These are phyloP conservation scores for Podarcis lilfordi DNA, from an alignment of 2,797 vertebrate species.

Conservation along the genomic window DNA sequence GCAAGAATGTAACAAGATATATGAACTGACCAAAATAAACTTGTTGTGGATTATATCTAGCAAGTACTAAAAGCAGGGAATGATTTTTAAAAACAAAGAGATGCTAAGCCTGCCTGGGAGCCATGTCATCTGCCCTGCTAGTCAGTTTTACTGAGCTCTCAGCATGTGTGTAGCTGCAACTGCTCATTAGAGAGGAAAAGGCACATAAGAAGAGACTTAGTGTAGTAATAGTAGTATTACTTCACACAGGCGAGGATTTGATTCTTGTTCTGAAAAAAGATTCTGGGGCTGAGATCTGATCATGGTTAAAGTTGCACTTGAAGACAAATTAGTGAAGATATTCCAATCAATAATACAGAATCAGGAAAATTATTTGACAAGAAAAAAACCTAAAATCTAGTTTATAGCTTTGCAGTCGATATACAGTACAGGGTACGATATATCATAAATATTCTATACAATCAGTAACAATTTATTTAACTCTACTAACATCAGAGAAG, in stretches of 20 bases:
- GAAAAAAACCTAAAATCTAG: neutral
- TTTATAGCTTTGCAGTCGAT: neutral
- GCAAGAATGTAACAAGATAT: neutral
- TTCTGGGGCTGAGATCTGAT: neutral
- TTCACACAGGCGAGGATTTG: neutral
- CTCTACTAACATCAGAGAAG: neutral
- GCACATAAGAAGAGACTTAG: neutral
- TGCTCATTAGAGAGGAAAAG: neutral
- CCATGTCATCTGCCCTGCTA: neutral
- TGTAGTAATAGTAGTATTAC: too few species aligned
- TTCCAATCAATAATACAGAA: neutral
- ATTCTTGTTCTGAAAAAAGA: neutral
- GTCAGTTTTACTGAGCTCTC: neutral
- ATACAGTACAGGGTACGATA: neutral
- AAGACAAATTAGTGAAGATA: neutral
- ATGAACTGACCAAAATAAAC: neutral
- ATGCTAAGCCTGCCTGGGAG: neutral
- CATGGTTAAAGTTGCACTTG: too few species aligned
- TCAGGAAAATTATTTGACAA: neutral
- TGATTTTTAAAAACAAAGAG: neutral
- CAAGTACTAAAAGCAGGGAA: neutral
- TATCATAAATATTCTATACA: neutral
- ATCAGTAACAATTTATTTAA: neutral
- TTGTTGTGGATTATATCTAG: neutral
- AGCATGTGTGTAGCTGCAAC: too few species aligned